Percentiles rank a stretch among this genome's conserved stretches.
Evolutionary conservation across 2,888 invertebrate genomes (phyloP).

Genomic region (Bellardia pandia): DNA sequence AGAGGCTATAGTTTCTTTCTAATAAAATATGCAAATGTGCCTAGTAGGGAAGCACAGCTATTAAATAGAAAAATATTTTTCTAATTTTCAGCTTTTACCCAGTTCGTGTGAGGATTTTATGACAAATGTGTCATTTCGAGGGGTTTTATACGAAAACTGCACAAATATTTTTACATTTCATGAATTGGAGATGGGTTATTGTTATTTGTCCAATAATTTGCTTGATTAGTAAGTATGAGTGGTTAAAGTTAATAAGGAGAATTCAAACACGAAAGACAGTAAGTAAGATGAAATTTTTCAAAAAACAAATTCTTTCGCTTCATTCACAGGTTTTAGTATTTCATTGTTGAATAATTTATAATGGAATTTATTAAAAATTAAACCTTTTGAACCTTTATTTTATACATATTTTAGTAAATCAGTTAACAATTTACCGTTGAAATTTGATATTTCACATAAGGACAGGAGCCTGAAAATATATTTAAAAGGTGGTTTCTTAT

Average conservation of each 20-base stretch:
- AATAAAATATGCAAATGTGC: no score
- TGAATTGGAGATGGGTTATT: slow-evolving; percentile 78
- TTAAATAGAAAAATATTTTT: background rate
- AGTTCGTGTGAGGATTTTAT: slow-evolving; percentile 75
- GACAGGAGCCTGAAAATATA: slow-evolving; percentile 74
- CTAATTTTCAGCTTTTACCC: slow-evolving; percentile 75
- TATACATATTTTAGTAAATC: slow-evolving; percentile 70
- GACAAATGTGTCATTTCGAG: slow-evolving; percentile 73
- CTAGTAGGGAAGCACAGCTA: no score
- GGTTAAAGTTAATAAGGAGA: background rate
- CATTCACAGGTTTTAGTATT: no score
- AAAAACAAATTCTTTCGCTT: no score
- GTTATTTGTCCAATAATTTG: slow-evolving; percentile 79
- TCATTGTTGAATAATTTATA: no score
- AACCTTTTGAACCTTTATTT: background rate
- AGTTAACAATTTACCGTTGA: slow-evolving; percentile 75
- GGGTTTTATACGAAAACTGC: slow-evolving; percentile 73
- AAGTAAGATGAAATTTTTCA: no score
- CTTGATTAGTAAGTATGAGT: slow-evolving; percentile 77
- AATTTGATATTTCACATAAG: slow-evolving; percentile 75
- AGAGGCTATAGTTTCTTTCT: no score
- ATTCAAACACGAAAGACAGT: no score
- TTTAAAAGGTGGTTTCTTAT: slow-evolving; percentile 73
- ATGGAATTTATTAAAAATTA: background rate
- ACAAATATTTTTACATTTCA: slow-evolving; percentile 78